Evolutionary conservation across 2,113 vertebrate species (phyloP), one percentile per base, ranked within the genome.

Genomic region (Vicugna pacos): DNA sequence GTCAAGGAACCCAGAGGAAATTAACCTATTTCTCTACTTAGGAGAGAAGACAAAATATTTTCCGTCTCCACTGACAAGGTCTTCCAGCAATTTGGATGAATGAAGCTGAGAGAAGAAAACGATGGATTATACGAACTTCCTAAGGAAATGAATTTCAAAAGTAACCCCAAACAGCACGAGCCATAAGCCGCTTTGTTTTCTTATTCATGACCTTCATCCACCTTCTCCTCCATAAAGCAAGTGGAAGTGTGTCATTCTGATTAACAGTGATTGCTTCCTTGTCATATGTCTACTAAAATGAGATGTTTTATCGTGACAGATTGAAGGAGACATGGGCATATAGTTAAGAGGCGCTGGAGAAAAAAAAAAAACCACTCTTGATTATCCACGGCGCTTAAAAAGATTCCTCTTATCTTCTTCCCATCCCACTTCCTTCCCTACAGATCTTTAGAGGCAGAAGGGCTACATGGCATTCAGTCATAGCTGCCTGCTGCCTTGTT

Each of bases 251-350:
- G 96, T 98, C 98, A 93, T 97, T 98, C 97, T 98, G 97, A 98
- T 97, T 95, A 98, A 98, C 19, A 1, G 98, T 96, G 98, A 98
- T 97, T 97, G 98, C 98, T 96, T 95, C 97, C 97, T 97, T 97
- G 96, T 97, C 97, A 97, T 60, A 94, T 89, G 96, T 97, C 98
- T 97, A 69, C 97, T 96, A 82, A 98, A 98, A 96, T 92, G 97
- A 98, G 98, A 98, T 97, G 97, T 96, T 98, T 93, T 87, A 98
- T 97, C 80, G 5, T 97, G 98, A 98, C 97, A 98, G 97, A 97
- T 97, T 96, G 92, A 98, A 96, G 94, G 95, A 93, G 83, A 48
- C 11, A 50, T 42, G 91, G 96, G 95, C 94, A 90, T 94, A 65
- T 97, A 88, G 97, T 98, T 98, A 97, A 96, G 67, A 97, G 91